phyloP scores from a whole-genome alignment of 1,140 invertebrate species.

The Sinonovacula constricta region DNA sequence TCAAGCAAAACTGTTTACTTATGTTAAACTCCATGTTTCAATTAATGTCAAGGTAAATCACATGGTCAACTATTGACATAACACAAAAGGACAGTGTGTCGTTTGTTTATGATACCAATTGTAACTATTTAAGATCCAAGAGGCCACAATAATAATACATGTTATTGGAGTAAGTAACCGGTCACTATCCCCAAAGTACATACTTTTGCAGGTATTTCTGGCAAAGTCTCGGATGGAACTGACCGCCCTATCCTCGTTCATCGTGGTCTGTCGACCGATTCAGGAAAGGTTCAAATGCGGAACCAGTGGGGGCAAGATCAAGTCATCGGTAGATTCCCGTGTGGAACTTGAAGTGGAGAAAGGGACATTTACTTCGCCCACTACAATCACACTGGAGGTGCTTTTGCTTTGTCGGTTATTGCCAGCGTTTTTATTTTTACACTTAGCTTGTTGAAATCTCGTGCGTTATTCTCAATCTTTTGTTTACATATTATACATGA shows the following conservation, averaged over 20 bases:
- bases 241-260: background rate
- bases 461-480: background rate
- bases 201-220: no score
- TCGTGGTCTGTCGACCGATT: conserved; percentile 14
- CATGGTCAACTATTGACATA: no score
- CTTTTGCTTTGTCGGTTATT: background rate
- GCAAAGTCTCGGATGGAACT: conserved; percentile 5
- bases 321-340: conserved; percentile 19
- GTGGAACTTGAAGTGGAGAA: conserved; percentile 27
- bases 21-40: no score
- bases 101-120: no score
- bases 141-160: no score
- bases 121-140: no score
- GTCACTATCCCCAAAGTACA: no score
- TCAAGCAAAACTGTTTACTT: no score
- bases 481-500: background rate
- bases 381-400: conserved; percentile 30
- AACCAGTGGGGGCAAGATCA: background rate
- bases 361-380: conserved; percentile 11
- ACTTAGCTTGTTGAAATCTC: background rate
- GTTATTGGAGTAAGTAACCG: no score
- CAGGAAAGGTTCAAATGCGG: conserved; percentile 13
- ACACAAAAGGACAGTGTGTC: no score
- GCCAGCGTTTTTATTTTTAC: background rate
- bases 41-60: no score